Evolutionary conservation across 2,888 invertebrate species (phyloP), one percentile per base, ranked within the genome.

Genomic region (Erebia epiphron): DNA sequence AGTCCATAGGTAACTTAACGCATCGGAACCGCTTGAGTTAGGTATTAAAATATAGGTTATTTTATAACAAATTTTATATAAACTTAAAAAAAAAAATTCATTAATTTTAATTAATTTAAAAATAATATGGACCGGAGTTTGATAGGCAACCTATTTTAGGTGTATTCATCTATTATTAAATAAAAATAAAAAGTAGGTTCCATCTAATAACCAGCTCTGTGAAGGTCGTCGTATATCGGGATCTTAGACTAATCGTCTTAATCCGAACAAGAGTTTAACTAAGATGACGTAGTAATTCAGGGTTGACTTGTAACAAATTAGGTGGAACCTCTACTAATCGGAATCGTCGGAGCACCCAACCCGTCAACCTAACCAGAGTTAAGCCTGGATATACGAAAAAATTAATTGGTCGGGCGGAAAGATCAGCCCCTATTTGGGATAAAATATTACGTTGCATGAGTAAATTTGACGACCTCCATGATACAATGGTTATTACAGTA

Each of bases 291-390:
- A 56, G 50, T 56, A 65, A 65, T 43, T 54, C 65, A n/a, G 54
- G 65, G 65, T 54, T 65, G 65, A 65, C 65, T 65, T 11, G 56
- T 65, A 65, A 65, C 65, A 65, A 65, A 65, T 65, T 65, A 65
- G 65, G 65, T 65, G 65, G 54, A 56, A 65, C 65, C 56, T 56
- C 65, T 43, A 7, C 65, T 65, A 65, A 65, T 65, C 54, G 50
- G 26, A 14, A 3, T 64, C 49, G 18, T 54, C 43, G 43, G 65
- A 41, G 41, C 16, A 43, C 54, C 65, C 65, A 49, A 62, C 49
- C 62, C 62, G 21, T 62, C 18, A 62, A 21, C 49, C 62, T 18
- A 65, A 41, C 63, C 52, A 26, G 49, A 64, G 35, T 64, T 64
- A 64, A 64, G 63, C 65, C 54, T 56, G 65, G 65, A 43, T 65